Base-by-base conservation (phyloP, 1,140 invertebrate genomes). In the Neotoxoptera formosana region DNA sequence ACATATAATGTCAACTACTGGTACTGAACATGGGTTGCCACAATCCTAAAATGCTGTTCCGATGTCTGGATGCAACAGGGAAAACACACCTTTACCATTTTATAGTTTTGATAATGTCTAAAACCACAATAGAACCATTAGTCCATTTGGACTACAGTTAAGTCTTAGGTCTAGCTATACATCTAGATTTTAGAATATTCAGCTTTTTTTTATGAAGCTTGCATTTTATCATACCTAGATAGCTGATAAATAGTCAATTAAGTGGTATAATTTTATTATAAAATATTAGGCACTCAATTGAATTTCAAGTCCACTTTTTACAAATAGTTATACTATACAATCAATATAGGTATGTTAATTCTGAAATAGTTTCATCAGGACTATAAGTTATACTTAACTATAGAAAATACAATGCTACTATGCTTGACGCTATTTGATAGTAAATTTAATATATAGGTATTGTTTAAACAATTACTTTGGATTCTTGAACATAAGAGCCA, bases 401-500 rank as follows among this genome's bases (percentile, higher is more conserved):
- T n/a, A n/a, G n/a, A n/a, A n/a, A n/a, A n/a, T n/a, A n/a, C n/a
- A n/a, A n/a, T n/a, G n/a, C n/a, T n/a, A n/a, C 7, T 30, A 60
- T 30, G 25, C 56, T 11, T 60, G 8, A 30, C 1, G 23, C 1
- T 84, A 84, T 25, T 25, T 30, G 11, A 84, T 25, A 25, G 8
- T 84, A 84, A 41, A 84, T 84, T 84, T 45, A 36, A 84, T 25
- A 84, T 6, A 51, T 34, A 17, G 1, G 4, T 84, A 45, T 47
- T 86, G 47, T 86, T 89, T 30, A 56, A 36, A 41, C 7, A 94
- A 92, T 94, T 95, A 97, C 97, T 94, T 96, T 96, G 36, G 96
- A 96, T 86, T 97, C 94, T 95, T 97, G 96, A 93, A 97, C 96
- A 95, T 98, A 98, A 84, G 95, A 95, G 25, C 97, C 98, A 96